phyloP scores from a whole-genome alignment of 2,888 invertebrate species.

The Apodemia duryi region DNA sequence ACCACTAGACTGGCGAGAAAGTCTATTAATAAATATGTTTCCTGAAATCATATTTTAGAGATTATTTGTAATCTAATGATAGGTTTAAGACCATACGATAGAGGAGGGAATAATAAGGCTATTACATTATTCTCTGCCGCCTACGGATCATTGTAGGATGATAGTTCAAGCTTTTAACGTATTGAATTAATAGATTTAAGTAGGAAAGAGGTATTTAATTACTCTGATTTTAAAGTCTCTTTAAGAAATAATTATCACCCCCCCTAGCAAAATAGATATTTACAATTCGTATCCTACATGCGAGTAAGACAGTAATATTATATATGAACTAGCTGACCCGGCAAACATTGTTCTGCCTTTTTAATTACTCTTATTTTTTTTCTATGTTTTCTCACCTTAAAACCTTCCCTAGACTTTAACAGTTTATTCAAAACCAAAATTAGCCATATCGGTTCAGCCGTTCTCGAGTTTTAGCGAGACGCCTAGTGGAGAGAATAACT shows the following conservation, averaged over 20 bases:
- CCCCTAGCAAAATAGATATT: too few relatives aligned
- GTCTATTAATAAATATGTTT: background rate
- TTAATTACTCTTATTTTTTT: too few relatives aligned
- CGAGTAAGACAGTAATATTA: too few relatives aligned
- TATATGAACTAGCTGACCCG: too few relatives aligned
- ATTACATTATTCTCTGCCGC: conserved; percentile 6
- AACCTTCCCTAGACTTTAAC: too few relatives aligned
- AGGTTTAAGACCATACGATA: background rate
- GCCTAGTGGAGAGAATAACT: too few relatives aligned
- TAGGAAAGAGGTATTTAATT: background rate
- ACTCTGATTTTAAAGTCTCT: background rate
- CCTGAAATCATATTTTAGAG: background rate
- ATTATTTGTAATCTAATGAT: conserved; percentile 2
- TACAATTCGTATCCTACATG: too few relatives aligned
- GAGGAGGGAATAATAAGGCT: conserved; percentile 3
- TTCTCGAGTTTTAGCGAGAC: too few relatives aligned
- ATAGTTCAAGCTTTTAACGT: conserved; percentile 4
- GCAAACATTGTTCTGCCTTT: too few relatives aligned
- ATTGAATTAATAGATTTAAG: conserved; percentile 3
- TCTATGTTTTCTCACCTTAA: too few relatives aligned
- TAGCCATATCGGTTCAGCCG: too few relatives aligned
- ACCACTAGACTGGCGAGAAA: background rate
- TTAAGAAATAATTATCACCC: background rate
- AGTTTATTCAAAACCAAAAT: too few relatives aligned
- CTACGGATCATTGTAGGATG: conserved; percentile 5